These are phyloP conservation scores for Unio delphinus DNA, from an alignment of 2,888 invertebrate genomes.

Conservation along the genomic window DNA sequence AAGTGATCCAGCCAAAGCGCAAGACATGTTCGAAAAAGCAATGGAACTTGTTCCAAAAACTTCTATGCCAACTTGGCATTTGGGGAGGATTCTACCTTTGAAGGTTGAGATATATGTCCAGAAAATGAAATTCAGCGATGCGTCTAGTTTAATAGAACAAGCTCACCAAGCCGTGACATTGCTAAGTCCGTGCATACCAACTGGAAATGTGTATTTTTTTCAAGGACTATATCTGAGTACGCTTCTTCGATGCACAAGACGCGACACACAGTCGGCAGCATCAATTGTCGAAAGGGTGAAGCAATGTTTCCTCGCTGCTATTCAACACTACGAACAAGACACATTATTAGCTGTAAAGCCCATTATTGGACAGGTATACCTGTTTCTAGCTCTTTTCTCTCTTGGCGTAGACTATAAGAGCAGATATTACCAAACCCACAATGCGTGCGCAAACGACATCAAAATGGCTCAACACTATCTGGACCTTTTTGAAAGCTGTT, in stretches of 20 bases:
- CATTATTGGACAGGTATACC: conserved; percentile 10
- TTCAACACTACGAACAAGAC: conserved; percentile 8
- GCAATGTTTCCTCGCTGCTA: conserved; percentile 6
- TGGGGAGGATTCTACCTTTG: conserved; percentile 6
- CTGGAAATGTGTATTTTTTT: conserved; percentile 11
- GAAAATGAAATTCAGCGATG: conserved; percentile 3
- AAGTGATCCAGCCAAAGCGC: conserved; percentile 4
- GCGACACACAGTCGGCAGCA: neutral
- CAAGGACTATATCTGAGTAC: conserved; percentile 5
- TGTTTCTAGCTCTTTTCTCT: conserved; percentile 8
- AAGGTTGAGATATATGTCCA: conserved; percentile 2
- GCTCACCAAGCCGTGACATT: conserved; percentile 6
- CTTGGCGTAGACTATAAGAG: conserved; percentile 6
- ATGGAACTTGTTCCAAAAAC: conserved; percentile 5
- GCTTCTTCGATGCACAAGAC: conserved; percentile 1
- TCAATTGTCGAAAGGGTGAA: conserved; percentile 7
- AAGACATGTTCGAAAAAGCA: conserved; percentile 4
- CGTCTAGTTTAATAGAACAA: conserved; percentile 2
- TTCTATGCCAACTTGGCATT: conserved; percentile 7
- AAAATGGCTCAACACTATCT: conserved; percentile 3
- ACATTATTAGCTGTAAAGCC: conserved; percentile 8
- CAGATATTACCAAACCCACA: neutral
- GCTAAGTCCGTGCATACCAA: conserved; percentile 5
- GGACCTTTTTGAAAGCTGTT: conserved; percentile 8
- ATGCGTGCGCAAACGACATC: neutral